These are phyloP conservation scores for Alaudala cheleensis DNA, from an alignment of 2,113 vertebrate species.

Conservation along the genomic window DNA sequence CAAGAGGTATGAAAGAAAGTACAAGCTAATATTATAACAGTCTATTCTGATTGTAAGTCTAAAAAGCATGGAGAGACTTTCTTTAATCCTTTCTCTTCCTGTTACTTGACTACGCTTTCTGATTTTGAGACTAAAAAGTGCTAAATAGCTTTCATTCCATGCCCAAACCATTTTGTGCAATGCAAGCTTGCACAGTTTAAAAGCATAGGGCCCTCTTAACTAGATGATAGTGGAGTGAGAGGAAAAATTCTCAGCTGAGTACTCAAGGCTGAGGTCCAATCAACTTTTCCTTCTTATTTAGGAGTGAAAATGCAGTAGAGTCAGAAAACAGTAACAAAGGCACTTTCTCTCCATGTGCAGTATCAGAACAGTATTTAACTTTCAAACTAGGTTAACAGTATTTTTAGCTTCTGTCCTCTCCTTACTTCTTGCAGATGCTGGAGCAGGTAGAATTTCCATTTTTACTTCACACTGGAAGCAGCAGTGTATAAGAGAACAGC, in stretches of 20 bases:
- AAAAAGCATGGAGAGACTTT: background rate
- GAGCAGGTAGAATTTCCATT: slow-evolving; percentile 1
- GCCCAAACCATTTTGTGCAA: background rate
- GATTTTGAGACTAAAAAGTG: background rate
- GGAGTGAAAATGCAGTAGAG: background rate
- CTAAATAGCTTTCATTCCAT: background rate
- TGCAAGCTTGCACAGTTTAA: background rate
- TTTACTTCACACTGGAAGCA: slow-evolving; percentile 1
- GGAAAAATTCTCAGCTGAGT: background rate
- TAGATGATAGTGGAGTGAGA: background rate
- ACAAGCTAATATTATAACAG: background rate
- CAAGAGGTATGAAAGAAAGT: background rate
- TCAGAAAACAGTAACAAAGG: background rate
- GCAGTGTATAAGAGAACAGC: background rate
- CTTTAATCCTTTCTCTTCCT: background rate
- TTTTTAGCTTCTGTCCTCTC: slow-evolving; percentile 28
- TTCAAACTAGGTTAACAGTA: background rate
- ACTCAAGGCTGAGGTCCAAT: background rate
- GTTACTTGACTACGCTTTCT: background rate
- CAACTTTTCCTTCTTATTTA: background rate
- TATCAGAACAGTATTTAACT: background rate
- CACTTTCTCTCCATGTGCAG: background rate
- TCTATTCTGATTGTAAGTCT: background rate
- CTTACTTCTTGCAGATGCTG: background rate
- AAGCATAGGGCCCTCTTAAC: background rate